Evolutionary conservation across 1,140 invertebrate genomes (phyloP), one percentile per base, ranked within the genome.

Genomic region (Galleria mellonella): DNA sequence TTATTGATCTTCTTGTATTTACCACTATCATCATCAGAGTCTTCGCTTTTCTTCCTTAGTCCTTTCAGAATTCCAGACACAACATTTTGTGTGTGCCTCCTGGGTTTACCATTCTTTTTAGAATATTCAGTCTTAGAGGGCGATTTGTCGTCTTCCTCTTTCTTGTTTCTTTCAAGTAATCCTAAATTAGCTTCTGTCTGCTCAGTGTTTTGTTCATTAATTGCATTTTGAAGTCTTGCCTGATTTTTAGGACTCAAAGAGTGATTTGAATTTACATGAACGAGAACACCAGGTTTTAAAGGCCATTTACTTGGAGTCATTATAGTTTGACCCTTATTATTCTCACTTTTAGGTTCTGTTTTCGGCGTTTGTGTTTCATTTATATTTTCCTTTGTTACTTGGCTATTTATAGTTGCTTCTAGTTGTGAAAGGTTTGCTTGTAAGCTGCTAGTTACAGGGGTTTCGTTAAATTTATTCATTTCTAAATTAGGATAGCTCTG

Each of bases 271-370:
- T 95, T 95, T 29, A 96, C 92, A 81, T 96, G 94, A 33, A 96
- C 92, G 60, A 96, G 88, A 32, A 96, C 94, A 17, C 94, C 95
- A 1, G 95, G 94, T 66, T 94, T 93, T 45, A 96, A 84, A 15
- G 95, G 95, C 94, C 94, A 97, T 63, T 94, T 94, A 53, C 89
- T 91, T 9, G 91, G 76, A 40, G 70, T 79, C 15, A 69, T 68
- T 41, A 78, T 69, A 56, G 67, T 72, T 64, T 78, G 63, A 9
- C 39, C 53, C 57, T 74, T 79, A 55, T 59, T 52, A 10, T 31
- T 37, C 17, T 73, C 67, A 27, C 12, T 41, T 60, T 69, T 68
- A 7, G 39, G 45, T 51, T 72, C 60, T 13, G 44, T 37, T 60
- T 72, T 68, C 3, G 62, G 64, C 44, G 66, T 61, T 38, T 62